These are phyloP conservation scores for Cardinalis cardinalis DNA, from an alignment of 2,113 vertebrate species.

Conservation along the genomic window DNA sequence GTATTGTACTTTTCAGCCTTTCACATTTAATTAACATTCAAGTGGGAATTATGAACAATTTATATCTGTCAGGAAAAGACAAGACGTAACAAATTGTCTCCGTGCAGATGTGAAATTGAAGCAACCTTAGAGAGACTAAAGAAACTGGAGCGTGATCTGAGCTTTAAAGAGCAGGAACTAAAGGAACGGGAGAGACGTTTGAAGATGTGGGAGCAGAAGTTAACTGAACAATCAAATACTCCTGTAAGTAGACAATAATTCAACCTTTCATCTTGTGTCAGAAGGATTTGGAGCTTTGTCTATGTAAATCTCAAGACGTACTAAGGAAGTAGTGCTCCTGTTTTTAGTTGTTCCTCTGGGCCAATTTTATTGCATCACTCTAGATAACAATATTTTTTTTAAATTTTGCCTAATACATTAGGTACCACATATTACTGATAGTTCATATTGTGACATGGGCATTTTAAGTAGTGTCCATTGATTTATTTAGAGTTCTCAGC, in stretches of 20 bases:
- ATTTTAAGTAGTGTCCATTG: background rate
- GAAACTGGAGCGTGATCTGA: constrained; percentile 96
- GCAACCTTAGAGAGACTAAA: constrained; percentile 95
- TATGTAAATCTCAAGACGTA: background rate
- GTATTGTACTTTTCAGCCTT: constrained; percentile 46
- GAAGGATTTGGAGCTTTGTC: background rate
- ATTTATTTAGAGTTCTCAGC: background rate
- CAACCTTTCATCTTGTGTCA: background rate
- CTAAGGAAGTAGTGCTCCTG: background rate
- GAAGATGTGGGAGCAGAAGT: constrained; percentile 97
- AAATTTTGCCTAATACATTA: background rate
- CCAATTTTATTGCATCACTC: background rate
- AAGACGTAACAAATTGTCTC: constrained; percentile 59
- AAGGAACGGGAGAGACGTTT: constrained; percentile 91
- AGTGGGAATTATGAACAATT: constrained; percentile 41
- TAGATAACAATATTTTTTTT: background rate
- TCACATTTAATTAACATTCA: constrained; percentile 55
- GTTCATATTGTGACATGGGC: background rate
- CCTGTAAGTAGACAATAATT: constrained; percentile 84
- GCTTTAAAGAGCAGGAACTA: constrained; percentile 95
- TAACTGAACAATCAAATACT: constrained; percentile 92
- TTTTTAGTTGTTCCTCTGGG: background rate
- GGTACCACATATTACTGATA: background rate
- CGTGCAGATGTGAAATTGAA: constrained; percentile 92
- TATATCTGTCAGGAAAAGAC: constrained; percentile 37